A percentile compares a stretch with the other conserved stretches of the same genome.
phyloP scores from a whole-genome alignment of 1,140 invertebrate genomes.

The Drosophila virilis region DNA sequence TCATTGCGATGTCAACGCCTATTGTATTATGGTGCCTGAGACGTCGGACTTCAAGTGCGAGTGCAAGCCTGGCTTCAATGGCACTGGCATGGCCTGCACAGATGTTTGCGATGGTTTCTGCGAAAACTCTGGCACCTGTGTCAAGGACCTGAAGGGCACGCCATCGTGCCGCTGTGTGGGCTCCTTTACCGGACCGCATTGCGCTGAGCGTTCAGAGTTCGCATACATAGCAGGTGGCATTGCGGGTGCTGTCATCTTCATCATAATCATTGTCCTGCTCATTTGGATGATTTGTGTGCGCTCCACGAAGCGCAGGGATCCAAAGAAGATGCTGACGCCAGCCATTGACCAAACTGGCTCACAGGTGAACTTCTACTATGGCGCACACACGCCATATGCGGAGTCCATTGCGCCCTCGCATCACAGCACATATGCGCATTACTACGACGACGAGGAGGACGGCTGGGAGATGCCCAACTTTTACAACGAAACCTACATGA shows the following conservation, averaged over 20 bases:
- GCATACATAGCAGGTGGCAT: constrained; percentile 97
- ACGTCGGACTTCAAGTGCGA: constrained; percentile 95
- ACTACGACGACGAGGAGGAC: constrained; percentile 97
- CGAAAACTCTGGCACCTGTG: constrained; percentile 95
- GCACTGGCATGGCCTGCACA: constrained; percentile 91
- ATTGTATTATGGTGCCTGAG: constrained; percentile 93
- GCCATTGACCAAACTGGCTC: constrained; percentile 95
- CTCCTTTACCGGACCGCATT: constrained; percentile 96
- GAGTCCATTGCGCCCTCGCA: constrained; percentile 97
- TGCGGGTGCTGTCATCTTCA: constrained; percentile 94
- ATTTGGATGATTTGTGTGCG: constrained; percentile 99
- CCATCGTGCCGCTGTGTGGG: constrained; percentile 95
- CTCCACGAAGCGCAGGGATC: constrained; percentile 92
- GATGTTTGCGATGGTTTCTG: constrained; percentile 95
- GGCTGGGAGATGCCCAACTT: constrained; percentile 99
- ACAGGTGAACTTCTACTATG: constrained; percentile 98
- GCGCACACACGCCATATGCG: constrained; percentile 94
- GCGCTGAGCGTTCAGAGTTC: constrained; percentile 95
- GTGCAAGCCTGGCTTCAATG: constrained; percentile 97
- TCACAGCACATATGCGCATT: constrained; percentile 97
- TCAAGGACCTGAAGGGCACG: constrained; percentile 92
- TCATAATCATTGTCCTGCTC: constrained; percentile 95
- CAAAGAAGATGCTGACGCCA: constrained; percentile 93
- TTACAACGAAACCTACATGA: constrained; percentile 98
- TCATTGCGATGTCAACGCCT: constrained; percentile 94